phyloP scores from a whole-genome alignment of 1,140 invertebrate genomes.

The Neoseiulus cucumeris region DNA sequence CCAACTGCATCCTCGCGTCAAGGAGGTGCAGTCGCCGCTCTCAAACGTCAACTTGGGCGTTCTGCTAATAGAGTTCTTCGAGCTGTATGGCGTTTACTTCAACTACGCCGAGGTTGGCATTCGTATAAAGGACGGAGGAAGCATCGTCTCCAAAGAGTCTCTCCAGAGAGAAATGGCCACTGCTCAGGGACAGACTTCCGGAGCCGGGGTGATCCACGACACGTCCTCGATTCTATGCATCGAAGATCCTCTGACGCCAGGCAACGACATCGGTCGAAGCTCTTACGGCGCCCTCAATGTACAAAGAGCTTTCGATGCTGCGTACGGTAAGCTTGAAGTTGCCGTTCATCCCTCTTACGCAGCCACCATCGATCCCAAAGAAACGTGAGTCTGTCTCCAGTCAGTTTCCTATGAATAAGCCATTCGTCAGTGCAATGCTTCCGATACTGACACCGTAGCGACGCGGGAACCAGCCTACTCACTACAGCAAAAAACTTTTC shows the following conservation, averaged over 20 bases:
- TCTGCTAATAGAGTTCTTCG: conserved; percentile 88
- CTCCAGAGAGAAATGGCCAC: conserved; percentile 76
- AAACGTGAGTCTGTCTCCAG: conserved; percentile 13
- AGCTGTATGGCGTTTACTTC: conserved; percentile 86
- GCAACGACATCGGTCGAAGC: conserved; percentile 84
- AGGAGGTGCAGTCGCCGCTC: conserved; percentile 33
- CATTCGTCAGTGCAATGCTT: conserved; percentile 3
- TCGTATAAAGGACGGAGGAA: conserved; percentile 73
- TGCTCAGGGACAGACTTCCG: conserved; percentile 44
- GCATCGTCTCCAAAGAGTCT: conserved; percentile 84
- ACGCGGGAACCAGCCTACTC: conserved; percentile 10
- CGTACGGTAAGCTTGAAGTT: conserved; percentile 61
- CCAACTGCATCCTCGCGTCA: conserved; percentile 45
- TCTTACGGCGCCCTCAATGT: conserved; percentile 76
- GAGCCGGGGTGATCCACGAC: too few relatives aligned
- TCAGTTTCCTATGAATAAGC: background rate
- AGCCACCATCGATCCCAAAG: conserved; percentile 12
- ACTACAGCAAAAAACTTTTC: conserved; percentile 5
- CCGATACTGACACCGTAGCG: conserved; percentile 3
- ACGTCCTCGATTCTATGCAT: conserved; percentile 69
- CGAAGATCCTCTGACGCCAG: conserved; percentile 80
- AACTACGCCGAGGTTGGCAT: conserved; percentile 91
- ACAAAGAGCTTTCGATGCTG: conserved; percentile 84
- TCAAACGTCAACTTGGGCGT: conserved; percentile 64
- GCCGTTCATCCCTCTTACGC: conserved; percentile 34